These are phyloP conservation scores for Pterostichus madidus DNA, from an alignment of 2,888 invertebrate species.

Conservation along the genomic window DNA sequence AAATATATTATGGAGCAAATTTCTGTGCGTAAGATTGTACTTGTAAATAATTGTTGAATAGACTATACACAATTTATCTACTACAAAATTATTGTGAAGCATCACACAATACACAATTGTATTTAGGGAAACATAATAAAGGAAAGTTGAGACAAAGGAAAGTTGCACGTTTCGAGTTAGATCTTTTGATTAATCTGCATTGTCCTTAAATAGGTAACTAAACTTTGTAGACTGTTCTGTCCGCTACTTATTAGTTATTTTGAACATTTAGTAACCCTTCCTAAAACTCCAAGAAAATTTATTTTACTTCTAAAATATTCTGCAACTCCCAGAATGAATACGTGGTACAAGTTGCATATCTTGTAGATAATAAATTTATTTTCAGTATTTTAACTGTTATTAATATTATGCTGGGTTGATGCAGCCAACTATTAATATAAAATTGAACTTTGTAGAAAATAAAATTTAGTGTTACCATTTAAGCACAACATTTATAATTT, in stretches of 20 bases:
- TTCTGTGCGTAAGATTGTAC: neutral
- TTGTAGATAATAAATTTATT: too few species aligned
- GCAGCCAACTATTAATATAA: too few species aligned
- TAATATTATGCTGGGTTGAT: too few species aligned
- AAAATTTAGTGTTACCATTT: too few species aligned
- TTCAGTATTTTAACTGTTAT: too few species aligned
- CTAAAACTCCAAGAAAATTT: too few species aligned
- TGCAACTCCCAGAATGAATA: too few species aligned
- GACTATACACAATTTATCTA: neutral
- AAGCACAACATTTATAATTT: too few species aligned
- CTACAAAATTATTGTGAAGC: neutral
- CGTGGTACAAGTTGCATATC: too few species aligned
- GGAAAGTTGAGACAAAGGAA: conserved; percentile 1
- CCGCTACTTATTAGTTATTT: neutral
- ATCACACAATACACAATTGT: neutral
- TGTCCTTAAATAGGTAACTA: neutral
- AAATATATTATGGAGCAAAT: neutral
- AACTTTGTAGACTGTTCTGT: neutral
- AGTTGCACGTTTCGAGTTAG: neutral
- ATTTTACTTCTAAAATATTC: too few species aligned
- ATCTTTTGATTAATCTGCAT: conserved; percentile 27
- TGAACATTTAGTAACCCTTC: neutral
- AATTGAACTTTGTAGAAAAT: too few species aligned
- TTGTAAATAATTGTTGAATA: neutral
- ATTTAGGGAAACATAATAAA: conserved; percentile 19